These are phyloP conservation scores for Serinus canaria DNA, from an alignment of 2,113 vertebrate species.

Conservation along the genomic window DNA sequence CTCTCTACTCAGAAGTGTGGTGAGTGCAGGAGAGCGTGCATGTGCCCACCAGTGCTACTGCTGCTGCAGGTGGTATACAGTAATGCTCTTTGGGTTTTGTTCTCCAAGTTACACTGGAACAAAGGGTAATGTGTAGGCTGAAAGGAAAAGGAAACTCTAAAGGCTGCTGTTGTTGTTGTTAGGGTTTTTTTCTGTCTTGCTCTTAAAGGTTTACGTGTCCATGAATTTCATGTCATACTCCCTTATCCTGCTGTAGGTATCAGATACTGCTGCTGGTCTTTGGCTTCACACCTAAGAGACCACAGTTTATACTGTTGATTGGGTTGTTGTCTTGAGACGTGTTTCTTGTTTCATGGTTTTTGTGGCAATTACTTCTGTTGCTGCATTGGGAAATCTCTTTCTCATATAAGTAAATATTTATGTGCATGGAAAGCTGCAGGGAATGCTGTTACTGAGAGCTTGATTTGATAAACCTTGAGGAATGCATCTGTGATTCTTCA, in stretches of 20 bases:
- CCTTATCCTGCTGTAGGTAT: background rate
- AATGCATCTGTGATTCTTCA: background rate
- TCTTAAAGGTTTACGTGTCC: background rate
- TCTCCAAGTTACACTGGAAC: background rate
- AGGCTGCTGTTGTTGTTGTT: background rate
- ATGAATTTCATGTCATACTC: background rate
- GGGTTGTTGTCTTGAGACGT: background rate
- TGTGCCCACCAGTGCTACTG: background rate
- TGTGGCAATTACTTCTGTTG: background rate
- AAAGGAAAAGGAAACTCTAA: background rate
- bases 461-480: background rate
- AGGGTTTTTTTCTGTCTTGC: background rate
- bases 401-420: background rate
- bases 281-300: background rate
- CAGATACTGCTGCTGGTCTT: background rate
- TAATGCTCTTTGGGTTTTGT: background rate
- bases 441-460: background rate
- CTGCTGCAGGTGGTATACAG: background rate
- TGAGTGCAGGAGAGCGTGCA: background rate
- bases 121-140: background rate
- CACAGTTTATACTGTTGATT: background rate
- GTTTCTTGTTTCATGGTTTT: background rate
- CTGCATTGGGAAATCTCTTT: background rate
- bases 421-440: background rate
- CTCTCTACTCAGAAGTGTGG: background rate